Conservation (phyloP, 1,140 invertebrate genomes). For the Spodoptera frugiperda region DNA sequence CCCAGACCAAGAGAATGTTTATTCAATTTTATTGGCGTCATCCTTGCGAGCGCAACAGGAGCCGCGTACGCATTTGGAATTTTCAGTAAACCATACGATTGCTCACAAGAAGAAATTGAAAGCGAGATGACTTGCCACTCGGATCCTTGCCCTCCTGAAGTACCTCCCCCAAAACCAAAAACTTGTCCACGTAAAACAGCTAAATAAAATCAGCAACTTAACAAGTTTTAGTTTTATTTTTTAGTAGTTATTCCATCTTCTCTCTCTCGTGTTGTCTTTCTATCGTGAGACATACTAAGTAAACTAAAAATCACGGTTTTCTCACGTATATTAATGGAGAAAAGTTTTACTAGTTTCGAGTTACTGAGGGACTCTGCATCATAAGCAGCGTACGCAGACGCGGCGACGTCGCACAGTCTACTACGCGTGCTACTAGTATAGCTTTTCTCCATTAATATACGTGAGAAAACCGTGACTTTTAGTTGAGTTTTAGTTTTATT, state of each 20-base stretch:
- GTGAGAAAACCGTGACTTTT: too few species aligned
- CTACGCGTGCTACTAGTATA: too few species aligned
- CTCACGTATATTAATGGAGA: too few species aligned
- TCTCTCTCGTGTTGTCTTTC: too few species aligned
- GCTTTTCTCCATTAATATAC: too few species aligned
- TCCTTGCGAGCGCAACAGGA: slow-evolving; percentile 20
- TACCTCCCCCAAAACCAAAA: background rate
- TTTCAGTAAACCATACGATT: slow-evolving; percentile 46
- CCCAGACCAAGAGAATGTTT: background rate
- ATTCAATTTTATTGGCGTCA: slow-evolving; percentile 46
- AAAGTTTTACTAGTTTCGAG: too few species aligned
- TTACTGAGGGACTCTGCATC: too few species aligned
- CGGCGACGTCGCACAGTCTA: too few species aligned
- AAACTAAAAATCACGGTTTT: too few species aligned
- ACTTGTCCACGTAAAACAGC: background rate
- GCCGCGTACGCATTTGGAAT: slow-evolving; percentile 59
- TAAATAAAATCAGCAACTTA: background rate
- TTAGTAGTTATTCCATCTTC: too few species aligned
- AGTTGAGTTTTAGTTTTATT: background rate
- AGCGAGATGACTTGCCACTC: background rate
- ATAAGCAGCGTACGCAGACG: too few species aligned
- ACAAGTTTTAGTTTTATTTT: background rate
- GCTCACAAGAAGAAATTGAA: background rate
- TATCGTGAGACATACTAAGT: too few species aligned
- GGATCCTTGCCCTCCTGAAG: background rate